Evolutionary conservation across 2,113 vertebrate genomes (phyloP).

Genomic region (Chaetops frenatus): DNA sequence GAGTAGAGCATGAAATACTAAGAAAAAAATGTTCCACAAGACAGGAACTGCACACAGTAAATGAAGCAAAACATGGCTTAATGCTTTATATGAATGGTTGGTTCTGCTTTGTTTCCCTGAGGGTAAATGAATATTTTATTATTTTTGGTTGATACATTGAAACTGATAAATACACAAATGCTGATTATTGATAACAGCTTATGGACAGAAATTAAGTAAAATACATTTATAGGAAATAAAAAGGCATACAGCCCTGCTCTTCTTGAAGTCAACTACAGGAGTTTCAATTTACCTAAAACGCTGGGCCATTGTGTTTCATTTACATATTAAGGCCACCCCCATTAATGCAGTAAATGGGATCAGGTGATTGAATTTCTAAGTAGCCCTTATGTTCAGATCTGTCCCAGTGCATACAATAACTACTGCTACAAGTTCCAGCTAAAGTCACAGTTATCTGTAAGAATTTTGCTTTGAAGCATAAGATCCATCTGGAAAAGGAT

Average conservation of each 20-base stretch:
- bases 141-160: neutral
- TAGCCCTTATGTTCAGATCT: neutral
- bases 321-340: neutral
- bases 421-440: neutral
- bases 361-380: neutral
- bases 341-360: neutral
- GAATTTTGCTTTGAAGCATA: neutral
- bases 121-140: neutral
- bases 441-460: neutral
- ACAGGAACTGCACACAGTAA: conserved; percentile 2
- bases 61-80: neutral
- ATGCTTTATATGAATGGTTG: neutral
- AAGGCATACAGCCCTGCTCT: neutral
- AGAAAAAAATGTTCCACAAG: conserved; percentile 2
- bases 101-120: neutral
- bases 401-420: neutral
- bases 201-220: neutral
- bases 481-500: neutral
- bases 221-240: neutral
- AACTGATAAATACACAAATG: neutral
- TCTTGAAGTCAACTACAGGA: neutral
- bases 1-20: neutral
- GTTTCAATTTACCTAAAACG: neutral
- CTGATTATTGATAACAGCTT: neutral
- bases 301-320: neutral